Evolutionary conservation across 2,797 vertebrate genomes (phyloP).

Genomic region (Phalanger gymnotis): DNA sequence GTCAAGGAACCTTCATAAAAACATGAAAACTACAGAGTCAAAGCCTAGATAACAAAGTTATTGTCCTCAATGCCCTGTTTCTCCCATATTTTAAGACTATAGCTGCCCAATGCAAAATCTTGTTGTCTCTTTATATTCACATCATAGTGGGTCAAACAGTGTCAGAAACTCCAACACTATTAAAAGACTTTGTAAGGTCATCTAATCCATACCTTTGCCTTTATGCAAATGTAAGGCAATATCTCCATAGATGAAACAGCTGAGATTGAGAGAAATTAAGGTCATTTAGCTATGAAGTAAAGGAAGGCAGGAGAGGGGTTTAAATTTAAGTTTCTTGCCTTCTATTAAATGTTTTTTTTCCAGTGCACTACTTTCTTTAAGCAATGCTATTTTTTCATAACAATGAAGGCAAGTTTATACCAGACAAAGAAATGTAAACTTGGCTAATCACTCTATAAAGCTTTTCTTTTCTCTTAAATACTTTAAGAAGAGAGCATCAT

Average conservation of each 20-base stretch:
- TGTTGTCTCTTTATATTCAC: not conserved
- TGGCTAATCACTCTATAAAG: not conserved
- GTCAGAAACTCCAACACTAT: not conserved
- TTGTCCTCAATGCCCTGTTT: not conserved
- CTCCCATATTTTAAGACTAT: not conserved
- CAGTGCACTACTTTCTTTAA: not conserved
- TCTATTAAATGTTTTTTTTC: not conserved
- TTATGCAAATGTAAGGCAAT: not conserved
- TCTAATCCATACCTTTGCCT: not conserved
- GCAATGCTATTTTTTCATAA: not conserved
- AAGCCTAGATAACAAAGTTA: not conserved
- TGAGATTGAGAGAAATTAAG: not conserved
- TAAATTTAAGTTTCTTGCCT: not conserved
- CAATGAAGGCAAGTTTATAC: not conserved
- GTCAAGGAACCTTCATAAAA: not conserved
- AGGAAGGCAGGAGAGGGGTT: not conserved
- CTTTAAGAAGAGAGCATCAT: not conserved
- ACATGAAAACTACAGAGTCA: not conserved
- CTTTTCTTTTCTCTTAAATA: not conserved
- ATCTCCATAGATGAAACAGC: not conserved
- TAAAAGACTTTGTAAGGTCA: not conserved
- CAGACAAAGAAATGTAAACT: not conserved
- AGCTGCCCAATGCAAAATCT: not conserved
- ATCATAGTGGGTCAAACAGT: not conserved
- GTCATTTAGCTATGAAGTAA: not conserved